Conservation (phyloP, 2,113 vertebrate genomes). For the Aphyosemion australe region DNA sequence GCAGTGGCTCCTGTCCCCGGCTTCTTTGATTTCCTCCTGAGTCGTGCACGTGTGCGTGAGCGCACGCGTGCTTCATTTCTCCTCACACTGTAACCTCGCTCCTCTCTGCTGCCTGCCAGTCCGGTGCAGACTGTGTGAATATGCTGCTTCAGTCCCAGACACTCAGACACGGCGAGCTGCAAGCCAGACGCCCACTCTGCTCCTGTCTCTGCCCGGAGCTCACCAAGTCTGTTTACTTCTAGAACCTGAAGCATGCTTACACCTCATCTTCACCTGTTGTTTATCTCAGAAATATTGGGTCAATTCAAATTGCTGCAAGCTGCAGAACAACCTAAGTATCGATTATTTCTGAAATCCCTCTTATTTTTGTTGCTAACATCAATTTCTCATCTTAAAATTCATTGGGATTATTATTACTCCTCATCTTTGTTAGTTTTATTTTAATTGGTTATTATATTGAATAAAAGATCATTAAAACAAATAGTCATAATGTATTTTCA, state of each 20-base stretch:
- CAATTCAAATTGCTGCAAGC: too few species aligned
- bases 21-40: slow-evolving; percentile 5
- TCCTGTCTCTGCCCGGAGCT: slow-evolving; percentile 71
- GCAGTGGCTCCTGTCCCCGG: slow-evolving; percentile 42
- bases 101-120: slow-evolving; percentile 65
- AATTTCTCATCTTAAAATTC: too few species aligned
- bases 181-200: slow-evolving; percentile 80
- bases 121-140: slow-evolving; percentile 70
- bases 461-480: too few species aligned
- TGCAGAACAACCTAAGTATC: too few species aligned
- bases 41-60: slow-evolving; percentile 21
- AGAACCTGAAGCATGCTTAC: slow-evolving; percentile 12
- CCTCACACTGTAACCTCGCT: slow-evolving; percentile 53
- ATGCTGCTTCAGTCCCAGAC: slow-evolving; percentile 75
- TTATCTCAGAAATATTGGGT: too few species aligned
- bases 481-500: too few species aligned
- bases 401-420: too few species aligned
- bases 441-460: too few species aligned
- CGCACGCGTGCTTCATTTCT: slow-evolving; percentile 7
- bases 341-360: too few species aligned
- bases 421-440: too few species aligned
- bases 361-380: too few species aligned
- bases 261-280: slow-evolving; percentile 10
- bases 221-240: slow-evolving; percentile 71
- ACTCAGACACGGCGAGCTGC: slow-evolving; percentile 65